Conservation (phyloP, 2,888 invertebrate species). For the Trissoscelio sp. region DNA sequence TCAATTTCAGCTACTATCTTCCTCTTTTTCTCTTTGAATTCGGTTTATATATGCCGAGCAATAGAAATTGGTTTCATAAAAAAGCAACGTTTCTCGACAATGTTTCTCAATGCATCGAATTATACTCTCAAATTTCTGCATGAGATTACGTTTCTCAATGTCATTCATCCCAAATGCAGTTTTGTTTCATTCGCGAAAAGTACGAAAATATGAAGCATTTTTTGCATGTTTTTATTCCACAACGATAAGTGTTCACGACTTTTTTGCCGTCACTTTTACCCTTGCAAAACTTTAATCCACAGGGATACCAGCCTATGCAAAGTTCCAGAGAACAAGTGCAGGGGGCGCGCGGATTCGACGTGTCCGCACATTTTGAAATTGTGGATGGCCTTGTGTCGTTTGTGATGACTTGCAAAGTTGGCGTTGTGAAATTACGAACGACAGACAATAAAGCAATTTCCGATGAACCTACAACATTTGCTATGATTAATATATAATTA, state of each 20-base stretch:
- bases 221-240: slow-evolving; percentile 97
- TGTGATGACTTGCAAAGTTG: slow-evolving; percentile 79
- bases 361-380: slow-evolving; percentile 86
- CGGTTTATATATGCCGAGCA: too few relatives aligned
- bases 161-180: slow-evolving; percentile 93
- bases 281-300: slow-evolving; percentile 97
- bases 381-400: slow-evolving; percentile 77
- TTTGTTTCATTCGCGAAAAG: slow-evolving; percentile 92
- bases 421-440: slow-evolving; percentile 88
- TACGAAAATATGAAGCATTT: slow-evolving; percentile 95
- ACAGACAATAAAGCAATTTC: slow-evolving; percentile 89
- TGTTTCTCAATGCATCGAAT: too few relatives aligned
- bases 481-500: neutral
- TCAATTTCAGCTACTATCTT: too few relatives aligned
- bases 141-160: slow-evolving; percentile 73
- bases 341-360: slow-evolving; percentile 88
- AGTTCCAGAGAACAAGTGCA: slow-evolving; percentile 94
- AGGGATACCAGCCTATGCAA: slow-evolving; percentile 98
- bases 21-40: too few relatives aligned
- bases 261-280: slow-evolving; percentile 89
- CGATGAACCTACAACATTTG: slow-evolving; percentile 86
- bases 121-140: too few relatives aligned
- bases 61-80: too few relatives aligned
- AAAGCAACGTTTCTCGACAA: too few relatives aligned
- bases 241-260: slow-evolving; percentile 90